Base-by-base conservation (phyloP, 2,888 invertebrate genomes). In the Cosmorhoe ocellata region DNA sequence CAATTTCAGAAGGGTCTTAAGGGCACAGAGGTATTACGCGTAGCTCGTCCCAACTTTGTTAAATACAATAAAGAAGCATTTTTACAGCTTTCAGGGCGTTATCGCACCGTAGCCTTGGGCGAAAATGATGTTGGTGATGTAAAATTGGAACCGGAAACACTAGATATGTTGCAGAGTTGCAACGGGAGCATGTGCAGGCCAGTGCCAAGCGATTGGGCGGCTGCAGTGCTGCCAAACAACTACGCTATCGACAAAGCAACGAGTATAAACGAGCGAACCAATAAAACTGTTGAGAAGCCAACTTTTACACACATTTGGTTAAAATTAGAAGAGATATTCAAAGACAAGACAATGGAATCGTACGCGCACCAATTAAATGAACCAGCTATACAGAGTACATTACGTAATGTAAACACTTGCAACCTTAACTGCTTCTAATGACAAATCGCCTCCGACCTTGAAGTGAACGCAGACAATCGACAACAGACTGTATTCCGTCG, bases 371-470 rank as follows among this genome's bases (percentile, higher is more conserved):
- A 59, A 54, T 52, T 44, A 52, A 36, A 52, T 52, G 27, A 47
- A 37, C 28, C 42, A 37, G 43, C 45, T 42, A 41, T 33, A 42
- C 6, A 34, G 42, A 26, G 26, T 27, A 26, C 50, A 63, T 73
- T 69, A 63, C 63, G 56, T 65, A 71, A 69, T 54, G 61, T 65
- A 63, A 65, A 66, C 65, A 73, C 69, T 69, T 66, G 64, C 70
- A 69, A 61, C 65, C 59, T 59, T 58, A 61, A 56, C 57, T 48
- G 53, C 61, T 58, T 52, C 59, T 59, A 61, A 68, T 71, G 71
- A 76, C 71, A 74, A 69, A 77, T 74, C 67, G 63, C 66, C 64
- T 62, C 36, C 51, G 71, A 77, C 84, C 84, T 84, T 82, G 77
- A 63, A 68, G 40, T 44, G 44, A 45, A 37, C 31, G 12, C 41